phyloP scores from a whole-genome alignment of 1,140 invertebrate genomes.

The Drosophila neocordata region DNA sequence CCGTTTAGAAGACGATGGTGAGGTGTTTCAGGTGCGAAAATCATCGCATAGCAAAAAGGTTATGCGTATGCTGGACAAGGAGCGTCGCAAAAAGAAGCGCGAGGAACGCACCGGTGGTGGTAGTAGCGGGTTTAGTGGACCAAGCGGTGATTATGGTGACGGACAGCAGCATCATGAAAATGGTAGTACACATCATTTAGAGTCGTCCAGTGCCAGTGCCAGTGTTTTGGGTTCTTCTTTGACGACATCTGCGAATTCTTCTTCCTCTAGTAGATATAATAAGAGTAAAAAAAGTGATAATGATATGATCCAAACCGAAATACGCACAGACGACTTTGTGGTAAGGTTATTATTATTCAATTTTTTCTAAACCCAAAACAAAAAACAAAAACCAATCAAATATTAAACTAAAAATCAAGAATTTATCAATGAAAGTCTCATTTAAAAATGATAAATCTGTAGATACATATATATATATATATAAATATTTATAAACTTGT shows the following conservation, averaged over 20 bases:
- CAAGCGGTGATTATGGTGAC: background rate
- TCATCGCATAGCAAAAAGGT: constrained; percentile 96
- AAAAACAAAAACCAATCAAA: constrained; percentile 46
- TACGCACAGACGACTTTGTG: constrained; percentile 83
- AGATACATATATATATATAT: background rate
- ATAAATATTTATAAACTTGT: background rate
- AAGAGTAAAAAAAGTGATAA: constrained; percentile 83
- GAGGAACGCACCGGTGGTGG: constrained; percentile 77
- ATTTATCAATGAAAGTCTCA: constrained; percentile 2
- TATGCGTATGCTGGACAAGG: constrained; percentile 93
- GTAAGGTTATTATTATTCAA: constrained; percentile 83
- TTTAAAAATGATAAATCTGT: background rate
- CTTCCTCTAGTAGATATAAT: constrained; percentile 46
- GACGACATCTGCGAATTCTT: constrained; percentile 22
- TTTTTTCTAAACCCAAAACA: constrained; percentile 62
- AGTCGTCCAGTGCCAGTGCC: constrained; percentile 51
- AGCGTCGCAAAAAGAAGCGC: constrained; percentile 87
- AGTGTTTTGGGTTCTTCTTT: constrained; percentile 36
- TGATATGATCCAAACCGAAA: constrained; percentile 83
- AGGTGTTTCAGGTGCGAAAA: constrained; percentile 97
- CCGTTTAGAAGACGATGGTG: constrained; percentile 90
- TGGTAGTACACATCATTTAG: constrained; percentile 75
- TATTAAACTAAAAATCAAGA: constrained; percentile 26
- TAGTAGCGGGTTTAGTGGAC: constrained; percentile 13
- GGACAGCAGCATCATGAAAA: constrained; percentile 53